Base-by-base conservation (phyloP, 2,113 vertebrate species). In the Maccullochella peelii region DNA sequence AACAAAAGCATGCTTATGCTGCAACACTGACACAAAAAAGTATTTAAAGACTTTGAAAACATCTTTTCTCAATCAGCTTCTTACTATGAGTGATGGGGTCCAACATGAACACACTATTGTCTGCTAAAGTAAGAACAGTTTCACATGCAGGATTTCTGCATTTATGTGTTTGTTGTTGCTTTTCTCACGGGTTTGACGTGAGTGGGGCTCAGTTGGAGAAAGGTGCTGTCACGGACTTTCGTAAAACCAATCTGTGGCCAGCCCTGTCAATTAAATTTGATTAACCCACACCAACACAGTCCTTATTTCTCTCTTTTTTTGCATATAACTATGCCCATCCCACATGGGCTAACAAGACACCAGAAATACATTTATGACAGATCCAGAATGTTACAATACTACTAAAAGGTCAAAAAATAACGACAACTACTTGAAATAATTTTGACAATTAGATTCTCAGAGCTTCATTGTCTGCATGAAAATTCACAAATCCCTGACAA, bases 1-100 rank as follows among this genome's bases (percentile, higher is more conserved):
- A 65, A 74, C 52, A 87, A 47, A 84, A 83, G 14, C 76, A 80
- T 42, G 33, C 55, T 74, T 15, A 61, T 36, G 57, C 27, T 47
- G 61, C 18, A 73, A 71, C 71, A 50, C 27, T 57, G 36, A 23
- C 33, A 36, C 47, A 50, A 57, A 67, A 63, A 40, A 25, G 14
- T 23, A 33, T 50, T 30, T 57, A 23, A 50, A 58, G 14, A 44
- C 2, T n/a, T 8, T 42, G 23, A 66, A 44, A 25, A 25, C 38
- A 7, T 42, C 1, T 36, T 70, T 30, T 74, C 47, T 68, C 49
- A 2, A 36, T 47, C 27, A 36, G 47, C 5, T 47, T 36, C 27
- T 33, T 54, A 9, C 30, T 21, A 18, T 36, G 23, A 49, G 5
- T 9, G 33, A 76, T 21, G 8, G n/a, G 10, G 1, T 20, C 4